Conservation (phyloP, 2,888 invertebrate species). For the Poecilobothrus nobilitatus region DNA sequence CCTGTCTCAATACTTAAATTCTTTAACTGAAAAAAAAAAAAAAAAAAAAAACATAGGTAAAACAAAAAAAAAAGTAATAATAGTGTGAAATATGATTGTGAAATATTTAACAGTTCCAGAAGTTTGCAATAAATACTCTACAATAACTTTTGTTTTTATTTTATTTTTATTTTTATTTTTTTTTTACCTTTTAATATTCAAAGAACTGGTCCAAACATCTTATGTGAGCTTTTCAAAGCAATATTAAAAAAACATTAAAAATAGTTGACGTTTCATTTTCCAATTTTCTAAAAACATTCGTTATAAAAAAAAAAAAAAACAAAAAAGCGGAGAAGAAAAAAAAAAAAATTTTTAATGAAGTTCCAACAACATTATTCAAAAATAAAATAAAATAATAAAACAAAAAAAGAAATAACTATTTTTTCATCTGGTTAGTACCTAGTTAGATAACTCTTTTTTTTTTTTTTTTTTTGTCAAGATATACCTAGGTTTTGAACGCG, state of each 20-base stretch:
- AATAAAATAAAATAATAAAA: no score
- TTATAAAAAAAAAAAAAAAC: not conserved
- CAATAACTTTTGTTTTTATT: no score
- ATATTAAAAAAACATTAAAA: not conserved
- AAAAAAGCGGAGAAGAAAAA: no score
- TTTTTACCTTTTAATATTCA: no score
- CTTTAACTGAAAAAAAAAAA: no score
- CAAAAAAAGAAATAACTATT: no score
- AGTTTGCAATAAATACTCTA: not conserved
- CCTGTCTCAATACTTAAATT: no score
- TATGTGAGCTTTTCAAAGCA: no score
- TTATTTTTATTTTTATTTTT: no score
- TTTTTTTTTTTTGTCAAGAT: not conserved
- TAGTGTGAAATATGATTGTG: conserved; percentile 1
- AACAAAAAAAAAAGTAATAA: not conserved
- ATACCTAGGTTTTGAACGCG: not conserved
- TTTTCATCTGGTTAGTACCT: not conserved
- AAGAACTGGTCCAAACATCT: no score
- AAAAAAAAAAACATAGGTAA: no score
- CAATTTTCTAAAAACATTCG: not conserved
- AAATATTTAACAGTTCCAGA: not conserved
- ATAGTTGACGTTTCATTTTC: not conserved
- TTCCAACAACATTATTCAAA: not conserved
- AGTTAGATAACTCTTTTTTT: not conserved
- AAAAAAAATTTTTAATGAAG: no score